Evolutionary conservation across 2,113 vertebrate genomes (phyloP).

Genomic region (Notechis scutatus): DNA sequence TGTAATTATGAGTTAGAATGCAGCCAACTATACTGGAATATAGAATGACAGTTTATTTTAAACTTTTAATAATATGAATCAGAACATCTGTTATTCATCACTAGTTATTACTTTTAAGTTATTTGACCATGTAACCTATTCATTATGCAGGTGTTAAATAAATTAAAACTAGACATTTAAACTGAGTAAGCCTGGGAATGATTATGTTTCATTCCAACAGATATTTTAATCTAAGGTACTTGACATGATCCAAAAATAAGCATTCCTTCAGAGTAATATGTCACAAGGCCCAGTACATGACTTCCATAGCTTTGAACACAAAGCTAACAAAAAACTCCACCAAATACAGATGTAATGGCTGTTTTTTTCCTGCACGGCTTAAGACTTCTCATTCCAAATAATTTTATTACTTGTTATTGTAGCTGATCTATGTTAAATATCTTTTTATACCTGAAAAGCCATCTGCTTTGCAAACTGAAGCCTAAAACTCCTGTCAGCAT

Average conservation of each 20-base stretch:
- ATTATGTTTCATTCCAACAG: conserved; percentile 11
- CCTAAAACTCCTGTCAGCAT: not conserved
- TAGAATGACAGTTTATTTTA: not conserved
- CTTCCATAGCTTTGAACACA: not conserved
- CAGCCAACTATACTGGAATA: not conserved
- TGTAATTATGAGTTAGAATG: not conserved
- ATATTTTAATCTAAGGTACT: conserved; percentile 6
- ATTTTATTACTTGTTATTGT: not conserved
- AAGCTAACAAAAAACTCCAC: not conserved
- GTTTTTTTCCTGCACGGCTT: rapidly evolving
- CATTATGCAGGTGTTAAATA: rapidly evolving
- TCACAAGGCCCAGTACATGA: not conserved
- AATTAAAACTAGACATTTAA: conserved; percentile 8
- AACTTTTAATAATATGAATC: not conserved
- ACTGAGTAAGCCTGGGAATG: not conserved
- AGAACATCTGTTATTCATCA: rapidly evolving
- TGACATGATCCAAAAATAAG: conserved; percentile 45
- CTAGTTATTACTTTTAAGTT: not conserved
- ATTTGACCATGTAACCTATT: rapidly evolving
- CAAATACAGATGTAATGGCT: conserved; percentile 2
- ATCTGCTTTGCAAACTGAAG: rapidly evolving
- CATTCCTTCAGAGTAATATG: conserved; percentile 28
- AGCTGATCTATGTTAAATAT: not conserved
- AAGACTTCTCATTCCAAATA: not conserved
- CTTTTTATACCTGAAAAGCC: rapidly evolving